Percentiles rank a stretch among this genome's conserved stretches.
Evolutionary conservation across 2,113 vertebrate genomes (phyloP).

Genomic region (Shinisaurus crocodilurus): DNA sequence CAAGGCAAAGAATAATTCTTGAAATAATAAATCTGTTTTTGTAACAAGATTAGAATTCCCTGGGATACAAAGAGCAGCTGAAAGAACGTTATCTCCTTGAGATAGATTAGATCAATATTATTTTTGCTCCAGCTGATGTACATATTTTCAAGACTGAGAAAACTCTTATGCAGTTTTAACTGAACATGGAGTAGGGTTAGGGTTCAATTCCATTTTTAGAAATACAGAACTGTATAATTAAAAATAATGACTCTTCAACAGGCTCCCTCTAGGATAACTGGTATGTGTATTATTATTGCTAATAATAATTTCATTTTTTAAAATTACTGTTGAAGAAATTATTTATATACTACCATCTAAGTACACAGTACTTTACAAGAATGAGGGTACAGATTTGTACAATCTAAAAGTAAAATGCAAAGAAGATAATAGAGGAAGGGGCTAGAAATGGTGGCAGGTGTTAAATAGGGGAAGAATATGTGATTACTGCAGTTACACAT

Average conservation of each 20-base stretch:
- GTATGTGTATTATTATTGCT: background rate
- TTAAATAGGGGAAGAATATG: background rate
- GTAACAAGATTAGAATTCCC: conserved; percentile 28
- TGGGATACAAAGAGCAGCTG: background rate
- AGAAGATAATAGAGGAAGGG: background rate
- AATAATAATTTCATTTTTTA: background rate
- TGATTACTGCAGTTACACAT: background rate
- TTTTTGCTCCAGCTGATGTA: conserved; percentile 59
- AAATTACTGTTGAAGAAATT: background rate
- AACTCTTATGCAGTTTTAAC: conserved; percentile 61
- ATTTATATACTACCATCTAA: background rate
- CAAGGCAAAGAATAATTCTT: background rate
- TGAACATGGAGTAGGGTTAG: conserved; percentile 55
- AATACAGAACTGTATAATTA: conserved; percentile 28
- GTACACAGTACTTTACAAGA: background rate
- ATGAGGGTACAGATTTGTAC: background rate
- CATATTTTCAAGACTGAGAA: conserved; percentile 60
- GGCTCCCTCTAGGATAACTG: conserved; percentile 35
- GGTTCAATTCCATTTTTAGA: conserved; percentile 55
- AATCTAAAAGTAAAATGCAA: background rate
- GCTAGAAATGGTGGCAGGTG: background rate
- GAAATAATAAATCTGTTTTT: conserved; percentile 2
- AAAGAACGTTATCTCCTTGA: conserved; percentile 25
- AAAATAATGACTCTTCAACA: conserved; percentile 49
- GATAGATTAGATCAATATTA: conserved; percentile 56